Base-by-base conservation (phyloP, 2,113 vertebrate species). In the Balaeniceps rex region DNA sequence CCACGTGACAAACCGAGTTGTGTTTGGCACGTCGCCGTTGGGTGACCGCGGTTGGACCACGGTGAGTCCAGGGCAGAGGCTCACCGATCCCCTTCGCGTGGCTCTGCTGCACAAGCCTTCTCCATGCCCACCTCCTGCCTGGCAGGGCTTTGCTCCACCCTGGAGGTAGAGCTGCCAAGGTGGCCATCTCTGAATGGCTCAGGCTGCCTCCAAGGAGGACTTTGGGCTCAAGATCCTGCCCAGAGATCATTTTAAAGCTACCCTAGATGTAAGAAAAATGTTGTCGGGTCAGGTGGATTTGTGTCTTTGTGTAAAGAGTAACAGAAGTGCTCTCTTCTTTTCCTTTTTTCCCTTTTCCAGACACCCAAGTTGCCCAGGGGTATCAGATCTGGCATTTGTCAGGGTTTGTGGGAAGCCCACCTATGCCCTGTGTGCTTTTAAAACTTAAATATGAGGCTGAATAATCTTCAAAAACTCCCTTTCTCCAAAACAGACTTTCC, bases 1-100 rank as follows among this genome's bases (percentile, higher is more conserved):
- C 38, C 38, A 21, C 4, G 3, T 19, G 68, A n/a, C 46, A 28
- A 33, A 49, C 64, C 6, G 2, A 36, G 34, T 11, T 3, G 0
- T 19, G 52, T 33, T 13, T 17, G 79, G 34, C 57, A 74, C 38
- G 19, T 24, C 1, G 1, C 16, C 2, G 5, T 7, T 10, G 47
- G n/a, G 66, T 25, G 78, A 19, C 33, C 2, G 3, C 19, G 15
- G 4, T 7, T 29, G 63, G 33, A 31, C 38, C 77, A 14, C 3
- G 9, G 15, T 22, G 13, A 80, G 38, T 6, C 64, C 52, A 15
- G 52, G 52, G 51, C 31, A 44, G 63, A 44, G 38, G 25, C 38
- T 81, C 49, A 42, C 29, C 1, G 2, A 17, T 22, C 31, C 11
- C 11, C 31, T 80, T 19, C 7, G n/a, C 46, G 4, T 26, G 65